Base-by-base conservation (phyloP, 2,888 invertebrate species). In the Pheosia tremula region DNA sequence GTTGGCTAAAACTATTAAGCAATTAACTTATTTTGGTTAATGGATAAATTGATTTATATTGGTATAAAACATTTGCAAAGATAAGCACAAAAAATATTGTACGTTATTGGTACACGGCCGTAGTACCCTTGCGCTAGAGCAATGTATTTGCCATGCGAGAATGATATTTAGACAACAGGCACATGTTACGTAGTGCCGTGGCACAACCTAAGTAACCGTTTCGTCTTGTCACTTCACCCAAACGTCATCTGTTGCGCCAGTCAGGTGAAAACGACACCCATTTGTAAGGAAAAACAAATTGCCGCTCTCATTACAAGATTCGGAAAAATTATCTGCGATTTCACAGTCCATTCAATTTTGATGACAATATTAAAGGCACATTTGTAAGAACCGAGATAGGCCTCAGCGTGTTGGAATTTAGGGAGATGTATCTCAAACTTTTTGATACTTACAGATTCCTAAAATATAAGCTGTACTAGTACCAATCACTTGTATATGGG, bases 211-310 rank as follows among this genome's bases (percentile, higher is more conserved):
- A n/a, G 11, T 47, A 11, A 47, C 4, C 47, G 11, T 11, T 47
- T 53, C 53, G 9, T 69, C 77, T 74, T 67, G 56, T 80, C 52
- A 77, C 82, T 86, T 86, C 71, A 36, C 66, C 82, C 86, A 80
- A 70, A 68, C 71, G 70, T 77, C 85, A 89, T 84, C 89, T 89
- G 89, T 88, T 88, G 89, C 88, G 82, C 84, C 78, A 78, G 81
- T 82, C 87, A 89, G 88, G 88, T 89, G 87, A 84, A 81, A 87
- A 87, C 81, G 83, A 79, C 77, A 79, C 75, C 80, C 84, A 85
- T 87, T 90, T 88, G 84, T 86, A 85, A 85, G 85, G 86, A 87
- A 88, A 89, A 88, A 88, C 87, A 88, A 88, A 88, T 89, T 85
- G 86, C 84, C 83, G 77, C 78, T 80, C 84, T 89, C 88, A 88